Conservation (phyloP, 2,888 invertebrate species). For the Phortica okadai region DNA sequence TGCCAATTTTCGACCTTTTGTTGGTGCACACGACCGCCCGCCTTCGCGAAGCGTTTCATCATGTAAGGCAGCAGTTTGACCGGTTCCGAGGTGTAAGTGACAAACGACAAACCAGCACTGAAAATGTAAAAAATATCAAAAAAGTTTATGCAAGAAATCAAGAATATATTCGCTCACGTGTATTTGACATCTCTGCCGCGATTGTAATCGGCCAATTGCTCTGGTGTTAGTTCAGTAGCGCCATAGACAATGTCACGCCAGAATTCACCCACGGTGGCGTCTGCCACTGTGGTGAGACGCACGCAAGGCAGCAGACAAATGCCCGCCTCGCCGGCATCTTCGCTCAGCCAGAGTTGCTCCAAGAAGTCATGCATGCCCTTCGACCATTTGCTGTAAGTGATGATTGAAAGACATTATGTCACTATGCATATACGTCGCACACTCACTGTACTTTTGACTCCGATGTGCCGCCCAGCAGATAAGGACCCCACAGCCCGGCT, state of each 20-base stretch:
- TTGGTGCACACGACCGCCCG: constrained; percentile 79
- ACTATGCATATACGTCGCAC: not conserved
- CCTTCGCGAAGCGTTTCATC: constrained; percentile 79
- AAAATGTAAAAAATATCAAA: not conserved
- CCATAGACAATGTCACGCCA: constrained; percentile 62
- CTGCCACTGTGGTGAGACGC: constrained; percentile 71
- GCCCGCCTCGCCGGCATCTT: constrained; percentile 77
- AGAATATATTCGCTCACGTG: constrained; percentile 46
- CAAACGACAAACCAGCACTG: constrained; percentile 81
- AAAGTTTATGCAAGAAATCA: not conserved
- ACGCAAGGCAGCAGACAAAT: constrained; percentile 77
- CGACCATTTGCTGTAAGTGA: constrained; percentile 80
- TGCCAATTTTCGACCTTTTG: constrained; percentile 79
- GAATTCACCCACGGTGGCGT: constrained; percentile 61
- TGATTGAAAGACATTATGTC: not conserved
- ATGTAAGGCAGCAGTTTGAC: constrained; percentile 82
- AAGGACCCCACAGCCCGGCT: constrained; percentile 87
- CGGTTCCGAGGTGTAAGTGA: constrained; percentile 84
- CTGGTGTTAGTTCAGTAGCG: constrained; percentile 49
- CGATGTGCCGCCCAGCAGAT: constrained; percentile 80
- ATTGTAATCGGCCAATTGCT: constrained; percentile 71
- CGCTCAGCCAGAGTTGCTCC: constrained; percentile 80
- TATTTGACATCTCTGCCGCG: constrained; percentile 62
- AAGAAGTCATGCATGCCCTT: constrained; percentile 80
- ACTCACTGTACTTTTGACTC: constrained; percentile 78